Evolutionary conservation across 1,140 invertebrate genomes (phyloP).

Genomic region (Phortica variegata): DNA sequence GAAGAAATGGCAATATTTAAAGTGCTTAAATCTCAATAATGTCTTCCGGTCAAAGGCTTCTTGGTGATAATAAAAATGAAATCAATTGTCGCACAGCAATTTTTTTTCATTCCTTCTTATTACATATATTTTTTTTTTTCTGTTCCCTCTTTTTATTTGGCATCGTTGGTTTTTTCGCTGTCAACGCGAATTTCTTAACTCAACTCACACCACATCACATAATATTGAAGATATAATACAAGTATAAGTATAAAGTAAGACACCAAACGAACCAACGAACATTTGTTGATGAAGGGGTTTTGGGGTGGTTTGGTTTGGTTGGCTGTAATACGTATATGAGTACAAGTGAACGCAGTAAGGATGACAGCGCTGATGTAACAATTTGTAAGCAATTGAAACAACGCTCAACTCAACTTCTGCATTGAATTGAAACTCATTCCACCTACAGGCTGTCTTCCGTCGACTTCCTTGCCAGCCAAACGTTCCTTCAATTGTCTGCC

Average conservation of each 20-base stretch:
- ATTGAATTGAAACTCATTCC: slow-evolving; percentile 1
- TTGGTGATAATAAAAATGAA: slow-evolving; percentile 7
- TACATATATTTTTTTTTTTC: slow-evolving; percentile 7
- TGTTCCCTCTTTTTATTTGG: slow-evolving; percentile 37
- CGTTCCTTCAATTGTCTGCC: slow-evolving; percentile 56
- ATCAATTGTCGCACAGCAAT: slow-evolving; percentile 10
- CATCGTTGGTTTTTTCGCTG: too few species aligned
- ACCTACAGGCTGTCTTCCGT: slow-evolving; percentile 5
- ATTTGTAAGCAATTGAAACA: slow-evolving; percentile 49
- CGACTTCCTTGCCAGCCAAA: slow-evolving; percentile 35
- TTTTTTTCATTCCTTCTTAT: not conserved
- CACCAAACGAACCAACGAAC: too few species aligned
- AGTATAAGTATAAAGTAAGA: too few species aligned
- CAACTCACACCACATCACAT: too few species aligned
- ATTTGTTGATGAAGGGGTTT: not conserved
- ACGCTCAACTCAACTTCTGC: too few species aligned
- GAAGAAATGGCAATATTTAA: not conserved
- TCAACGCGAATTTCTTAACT: too few species aligned
- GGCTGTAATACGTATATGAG: not conserved
- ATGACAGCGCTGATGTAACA: slow-evolving; percentile 45
- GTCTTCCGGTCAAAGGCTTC: too few species aligned
- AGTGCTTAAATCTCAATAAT: too few species aligned
- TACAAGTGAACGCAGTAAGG: not conserved
- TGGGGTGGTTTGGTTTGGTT: not conserved
- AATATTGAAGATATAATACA: too few species aligned